These are phyloP conservation scores for Spodoptera littoralis DNA, from an alignment of 2,888 invertebrate genomes.

Conservation along the genomic window DNA sequence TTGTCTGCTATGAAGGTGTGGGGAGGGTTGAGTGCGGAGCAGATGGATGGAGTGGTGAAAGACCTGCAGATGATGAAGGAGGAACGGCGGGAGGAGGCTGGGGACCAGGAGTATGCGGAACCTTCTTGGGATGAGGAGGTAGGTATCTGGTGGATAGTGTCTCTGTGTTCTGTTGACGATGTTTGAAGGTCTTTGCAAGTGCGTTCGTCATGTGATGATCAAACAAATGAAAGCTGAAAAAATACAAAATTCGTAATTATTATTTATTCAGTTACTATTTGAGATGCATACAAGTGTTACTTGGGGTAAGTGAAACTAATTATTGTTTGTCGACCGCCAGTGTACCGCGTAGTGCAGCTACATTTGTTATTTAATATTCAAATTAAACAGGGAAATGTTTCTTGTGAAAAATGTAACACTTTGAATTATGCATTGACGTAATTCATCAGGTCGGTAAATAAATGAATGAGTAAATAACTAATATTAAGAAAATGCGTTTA, in stretches of 20 bases:
- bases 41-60: slow-evolving; percentile 74
- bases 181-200: background rate
- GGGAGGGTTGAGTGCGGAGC: slow-evolving; percentile 74
- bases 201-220: background rate
- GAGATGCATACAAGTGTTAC: too few relatives aligned
- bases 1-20: slow-evolving; percentile 76
- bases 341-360: too few relatives aligned
- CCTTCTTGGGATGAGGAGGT: slow-evolving; percentile 79
- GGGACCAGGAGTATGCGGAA: slow-evolving; percentile 72
- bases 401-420: too few relatives aligned
- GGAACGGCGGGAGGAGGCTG: slow-evolving; percentile 63
- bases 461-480: too few relatives aligned
- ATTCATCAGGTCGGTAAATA: too few relatives aligned
- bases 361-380: too few relatives aligned
- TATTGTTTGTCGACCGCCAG: too few relatives aligned
- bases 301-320: too few relatives aligned
- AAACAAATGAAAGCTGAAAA: slow-evolving; percentile 1
- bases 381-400: too few relatives aligned
- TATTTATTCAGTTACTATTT: slow-evolving; percentile 15
- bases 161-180: too few relatives aligned
- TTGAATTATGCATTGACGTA: too few relatives aligned
- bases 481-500: too few relatives aligned
- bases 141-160: slow-evolving; percentile 52
- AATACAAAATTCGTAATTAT: background rate
- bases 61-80: slow-evolving; percentile 74